A percentile compares a stretch with the other conserved stretches of the same genome.
These are phyloP conservation scores for Romanogobio albipinnatus DNA, from an alignment of 2,113 vertebrate genomes.

Conservation along the genomic window DNA sequence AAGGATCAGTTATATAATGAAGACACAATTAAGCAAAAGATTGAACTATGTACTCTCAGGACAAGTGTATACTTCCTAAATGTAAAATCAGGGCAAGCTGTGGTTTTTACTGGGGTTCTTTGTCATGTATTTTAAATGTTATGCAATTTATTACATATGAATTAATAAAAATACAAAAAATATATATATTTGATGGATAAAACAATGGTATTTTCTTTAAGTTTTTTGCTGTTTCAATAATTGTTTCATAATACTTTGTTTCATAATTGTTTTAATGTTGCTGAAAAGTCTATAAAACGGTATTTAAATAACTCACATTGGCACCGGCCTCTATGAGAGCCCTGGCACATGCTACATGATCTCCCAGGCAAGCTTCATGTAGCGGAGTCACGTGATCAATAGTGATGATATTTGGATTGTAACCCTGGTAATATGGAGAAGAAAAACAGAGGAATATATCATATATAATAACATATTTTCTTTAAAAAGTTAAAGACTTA, in stretches of 20 bases:
- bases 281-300: background rate
- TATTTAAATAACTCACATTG: conserved; percentile 78
- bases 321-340: conserved; percentile 90
- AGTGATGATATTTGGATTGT: conserved; percentile 87
- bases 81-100: background rate
- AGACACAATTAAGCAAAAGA: background rate
- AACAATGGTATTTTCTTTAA: background rate
- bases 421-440: conserved; percentile 77
- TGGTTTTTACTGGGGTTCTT: background rate
- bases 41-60: background rate
- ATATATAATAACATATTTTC: background rate
- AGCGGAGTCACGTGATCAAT: conserved; percentile 94
- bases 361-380: conserved; percentile 94
- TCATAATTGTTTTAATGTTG: background rate
- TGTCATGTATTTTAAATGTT: background rate
- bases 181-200: background rate
- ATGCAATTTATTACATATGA: background rate
- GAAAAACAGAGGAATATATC: background rate
- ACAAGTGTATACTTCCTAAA: background rate
- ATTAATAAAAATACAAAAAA: background rate
- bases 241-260: background rate
- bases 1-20: background rate
- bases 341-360: conserved; percentile 89
- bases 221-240: background rate
- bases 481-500: background rate